Conservation (phyloP, 2,113 vertebrate species). For the Progne subis region DNA sequence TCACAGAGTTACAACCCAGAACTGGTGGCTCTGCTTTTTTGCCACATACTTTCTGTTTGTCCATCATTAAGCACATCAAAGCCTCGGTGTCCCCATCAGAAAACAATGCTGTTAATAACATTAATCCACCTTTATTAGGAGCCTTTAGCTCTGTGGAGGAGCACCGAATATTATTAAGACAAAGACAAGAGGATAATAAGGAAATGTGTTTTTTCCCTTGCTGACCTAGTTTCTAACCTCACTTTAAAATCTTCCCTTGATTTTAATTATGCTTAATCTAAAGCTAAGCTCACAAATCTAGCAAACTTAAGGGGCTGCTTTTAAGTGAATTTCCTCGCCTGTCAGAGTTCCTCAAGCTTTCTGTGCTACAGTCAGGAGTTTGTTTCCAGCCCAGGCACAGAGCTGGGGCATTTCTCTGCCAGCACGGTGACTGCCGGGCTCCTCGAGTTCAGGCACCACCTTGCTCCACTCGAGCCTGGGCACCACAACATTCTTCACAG, state of each 20-base stretch:
- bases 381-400: not conserved
- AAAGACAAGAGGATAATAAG: slow-evolving; percentile 45
- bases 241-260: slow-evolving; percentile 40
- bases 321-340: slow-evolving; percentile 43
- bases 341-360: not conserved
- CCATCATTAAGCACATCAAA: not conserved
- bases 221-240: slow-evolving; percentile 55
- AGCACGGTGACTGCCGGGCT: not conserved
- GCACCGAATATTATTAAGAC: slow-evolving; percentile 23
- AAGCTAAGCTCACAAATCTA: slow-evolving; percentile 54
- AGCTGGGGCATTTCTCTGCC: slow-evolving; percentile 4
- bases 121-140: slow-evolving; percentile 47
- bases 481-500: slow-evolving; percentile 46
- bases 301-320: slow-evolving; percentile 40
- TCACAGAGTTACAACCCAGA: not conserved
- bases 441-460: not conserved
- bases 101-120: slow-evolving; percentile 33
- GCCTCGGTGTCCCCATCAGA: not conserved
- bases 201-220: slow-evolving; percentile 12
- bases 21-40: not conserved
- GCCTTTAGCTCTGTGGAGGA: not conserved
- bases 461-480: slow-evolving; percentile 34
- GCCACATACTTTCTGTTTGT: not conserved
- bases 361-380: not conserved
- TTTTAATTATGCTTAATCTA: slow-evolving; percentile 51